Evolutionary conservation across 2,113 vertebrate genomes (phyloP), one percentile per base, ranked within the genome.

Genomic region (Lynx canadensis): DNA sequence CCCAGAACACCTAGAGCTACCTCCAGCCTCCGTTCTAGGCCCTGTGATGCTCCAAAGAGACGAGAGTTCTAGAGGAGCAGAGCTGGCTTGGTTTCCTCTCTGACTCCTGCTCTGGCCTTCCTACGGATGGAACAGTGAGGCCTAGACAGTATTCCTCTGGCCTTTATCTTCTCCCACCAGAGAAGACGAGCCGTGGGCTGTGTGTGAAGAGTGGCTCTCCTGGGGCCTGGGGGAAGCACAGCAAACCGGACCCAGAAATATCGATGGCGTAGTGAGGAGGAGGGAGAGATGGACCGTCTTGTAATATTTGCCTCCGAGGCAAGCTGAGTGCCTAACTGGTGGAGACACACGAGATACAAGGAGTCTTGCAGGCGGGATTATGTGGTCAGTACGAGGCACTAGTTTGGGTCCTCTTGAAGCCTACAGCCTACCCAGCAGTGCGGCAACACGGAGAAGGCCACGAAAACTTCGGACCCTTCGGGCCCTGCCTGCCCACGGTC

Each of bases 31-130:
- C 8, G 0, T 15, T 3, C 0, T 5, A 2, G 73, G 57, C 15
- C 50, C 25, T 9, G 1, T 1, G 2, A 11, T 5, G 4, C 0
- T 0, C 0, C 1, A 14, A 41, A 29, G 38, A 15, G 1, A 0
- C 1, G 0, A 5, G 0, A 2, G 65, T 15, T 27, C 38, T 36
- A 29, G 41, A 21, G 65, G 23, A 66, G 23, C 50, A 25, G 21
- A 4, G 0, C 6, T 33, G 21, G 27, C 1, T 14, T 41, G 31
- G 41, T 25, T 74, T 87, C 12, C 1, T 41, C 29, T 55, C 76
- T 1, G 0, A 1, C 41, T 2, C 7, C 25, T 1, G 21, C 48
- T 66, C 90, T 89, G 21, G 55, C 55, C 83, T 27, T 48, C 55
- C 0, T 21, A 15, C 23, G 12, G 21, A 31, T 29, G 85, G 27